A percentile compares a stretch with the other conserved stretches of the same genome.
Evolutionary conservation across 2,797 vertebrate genomes (phyloP).

Genomic region (Falco rusticolus): DNA sequence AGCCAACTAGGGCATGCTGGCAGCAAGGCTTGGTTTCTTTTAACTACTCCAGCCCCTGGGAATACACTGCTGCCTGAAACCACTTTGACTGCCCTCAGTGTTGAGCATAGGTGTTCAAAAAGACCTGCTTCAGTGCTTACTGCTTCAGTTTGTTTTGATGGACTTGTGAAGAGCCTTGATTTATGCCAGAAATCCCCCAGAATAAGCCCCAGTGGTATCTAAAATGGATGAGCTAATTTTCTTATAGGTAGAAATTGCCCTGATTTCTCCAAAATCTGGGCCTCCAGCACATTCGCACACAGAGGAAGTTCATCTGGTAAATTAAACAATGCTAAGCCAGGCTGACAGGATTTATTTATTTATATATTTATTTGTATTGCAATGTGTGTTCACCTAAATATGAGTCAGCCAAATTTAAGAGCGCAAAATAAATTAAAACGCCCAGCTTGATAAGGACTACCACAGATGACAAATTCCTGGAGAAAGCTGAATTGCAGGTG

Average conservation of each 20-base stretch:
- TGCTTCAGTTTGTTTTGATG: conserved; percentile 35
- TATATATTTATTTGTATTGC: not conserved
- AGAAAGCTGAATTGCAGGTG: not conserved
- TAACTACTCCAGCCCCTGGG: not conserved
- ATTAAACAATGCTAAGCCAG: not conserved
- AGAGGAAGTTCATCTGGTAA: not conserved
- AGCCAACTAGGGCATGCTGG: conserved; percentile 11
- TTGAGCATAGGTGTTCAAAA: conserved; percentile 18
- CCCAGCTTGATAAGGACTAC: not conserved
- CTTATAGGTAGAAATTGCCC: conserved; percentile 27
- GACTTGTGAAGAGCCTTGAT: conserved; percentile 19
- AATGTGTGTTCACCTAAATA: not conserved
- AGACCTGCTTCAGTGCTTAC: conserved; percentile 1
- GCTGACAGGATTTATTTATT: not conserved
- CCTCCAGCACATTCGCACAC: not conserved
- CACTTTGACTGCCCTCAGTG: conserved; percentile 26
- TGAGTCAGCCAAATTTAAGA: not conserved
- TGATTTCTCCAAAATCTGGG: conserved; percentile 49
- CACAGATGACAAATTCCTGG: not conserved
- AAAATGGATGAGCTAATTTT: conserved; percentile 63
- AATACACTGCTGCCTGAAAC: conserved; percentile 17
- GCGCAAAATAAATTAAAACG: conserved; percentile 19
- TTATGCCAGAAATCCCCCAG: conserved; percentile 11
- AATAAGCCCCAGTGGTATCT: conserved; percentile 6
- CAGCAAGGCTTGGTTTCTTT: conserved; percentile 20